Evolutionary conservation across 2,888 invertebrate genomes (phyloP).

Genomic region (Arctia plantaginis): DNA sequence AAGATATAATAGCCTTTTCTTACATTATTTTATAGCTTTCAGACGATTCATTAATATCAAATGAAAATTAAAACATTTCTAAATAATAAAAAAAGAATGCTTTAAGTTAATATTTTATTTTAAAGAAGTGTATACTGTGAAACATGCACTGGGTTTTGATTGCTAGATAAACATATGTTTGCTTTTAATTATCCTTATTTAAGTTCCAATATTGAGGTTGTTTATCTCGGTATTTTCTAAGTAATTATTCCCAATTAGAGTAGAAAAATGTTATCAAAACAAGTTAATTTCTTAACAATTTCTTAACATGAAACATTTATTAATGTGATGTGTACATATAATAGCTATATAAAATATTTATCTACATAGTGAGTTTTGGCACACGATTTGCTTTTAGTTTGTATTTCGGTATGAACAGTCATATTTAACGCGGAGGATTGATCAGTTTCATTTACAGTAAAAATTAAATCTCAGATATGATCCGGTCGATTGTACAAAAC

Average conservation of each 20-base stretch:
- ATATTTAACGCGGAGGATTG: too few species aligned
- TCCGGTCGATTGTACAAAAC: neutral
- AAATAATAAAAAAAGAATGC: neutral
- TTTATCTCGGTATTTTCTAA: neutral
- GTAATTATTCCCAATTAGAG: neutral
- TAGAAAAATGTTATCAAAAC: conserved; percentile 28
- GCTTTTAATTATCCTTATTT: neutral
- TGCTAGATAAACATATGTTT: neutral
- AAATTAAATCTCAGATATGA: neutral
- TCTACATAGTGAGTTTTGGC: too few species aligned
- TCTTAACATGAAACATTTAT: too few species aligned
- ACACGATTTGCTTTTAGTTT: too few species aligned
- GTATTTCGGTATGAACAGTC: too few species aligned
- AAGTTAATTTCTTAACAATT: conserved; percentile 46
- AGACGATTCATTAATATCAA: neutral
- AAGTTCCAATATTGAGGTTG: neutral
- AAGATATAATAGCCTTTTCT: conserved; percentile 9
- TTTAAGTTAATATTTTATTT: neutral
- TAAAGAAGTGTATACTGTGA: neutral
- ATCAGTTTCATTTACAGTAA: neutral
- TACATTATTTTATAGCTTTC: neutral
- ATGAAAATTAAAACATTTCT: neutral
- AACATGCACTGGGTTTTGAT: neutral
- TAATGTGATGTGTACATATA: neutral
- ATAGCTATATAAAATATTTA: too few species aligned